phyloP scores from a whole-genome alignment of 2,113 vertebrate species.

The Callocephalon fimbriatum region DNA sequence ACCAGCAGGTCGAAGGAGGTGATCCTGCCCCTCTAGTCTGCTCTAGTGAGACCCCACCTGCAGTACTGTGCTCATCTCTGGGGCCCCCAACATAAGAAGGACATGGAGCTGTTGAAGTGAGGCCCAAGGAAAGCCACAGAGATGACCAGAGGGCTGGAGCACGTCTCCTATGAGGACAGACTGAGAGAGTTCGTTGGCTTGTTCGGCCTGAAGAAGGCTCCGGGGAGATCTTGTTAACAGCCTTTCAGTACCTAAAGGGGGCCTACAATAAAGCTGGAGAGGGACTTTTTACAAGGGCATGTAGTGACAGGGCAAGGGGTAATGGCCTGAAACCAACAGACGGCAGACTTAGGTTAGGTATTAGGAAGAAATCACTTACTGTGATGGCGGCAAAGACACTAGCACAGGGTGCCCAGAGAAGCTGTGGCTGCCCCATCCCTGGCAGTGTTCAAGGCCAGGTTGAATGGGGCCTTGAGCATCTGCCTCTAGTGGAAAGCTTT shows the following conservation, averaged over 20 bases:
- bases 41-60: background rate
- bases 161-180: background rate
- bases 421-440: background rate
- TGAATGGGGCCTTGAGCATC: background rate
- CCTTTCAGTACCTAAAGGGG: background rate
- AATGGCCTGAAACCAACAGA: background rate
- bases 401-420: background rate
- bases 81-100: background rate
- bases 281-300: background rate
- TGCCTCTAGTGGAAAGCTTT: background rate
- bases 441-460: background rate
- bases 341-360: background rate
- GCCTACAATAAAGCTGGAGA: background rate
- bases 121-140: background rate
- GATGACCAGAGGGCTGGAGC: background rate
- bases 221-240: background rate
- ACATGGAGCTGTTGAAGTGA: background rate
- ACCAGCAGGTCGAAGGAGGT: too few species aligned
- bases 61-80: background rate
- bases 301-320: background rate
- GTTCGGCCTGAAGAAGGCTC: background rate
- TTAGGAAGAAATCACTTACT: background rate
- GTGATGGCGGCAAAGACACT: background rate
- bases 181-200: background rate
- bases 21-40: too few species aligned